These are phyloP conservation scores for Musca vetustissima DNA, from an alignment of 1,140 invertebrate species.

Conservation along the genomic window DNA sequence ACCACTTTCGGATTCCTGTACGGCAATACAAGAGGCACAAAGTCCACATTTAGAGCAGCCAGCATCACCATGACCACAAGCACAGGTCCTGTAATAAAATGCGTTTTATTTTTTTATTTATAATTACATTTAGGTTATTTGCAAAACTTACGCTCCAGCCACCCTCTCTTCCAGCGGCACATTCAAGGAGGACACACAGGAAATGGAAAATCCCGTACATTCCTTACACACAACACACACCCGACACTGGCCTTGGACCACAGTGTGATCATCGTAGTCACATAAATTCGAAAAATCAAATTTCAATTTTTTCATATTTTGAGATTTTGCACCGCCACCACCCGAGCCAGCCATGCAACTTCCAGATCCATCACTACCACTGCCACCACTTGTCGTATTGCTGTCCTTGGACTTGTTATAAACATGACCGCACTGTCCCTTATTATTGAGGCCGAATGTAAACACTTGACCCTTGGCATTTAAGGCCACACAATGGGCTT, in stretches of 20 bases:
- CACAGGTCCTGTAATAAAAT: constrained; percentile 74
- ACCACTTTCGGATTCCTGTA: constrained; percentile 50
- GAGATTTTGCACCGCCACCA: constrained; percentile 5
- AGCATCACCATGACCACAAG: constrained; percentile 92
- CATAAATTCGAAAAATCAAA: constrained; percentile 49
- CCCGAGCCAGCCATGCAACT: neutral
- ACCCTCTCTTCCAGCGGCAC: constrained; percentile 68
- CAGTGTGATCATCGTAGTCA: constrained; percentile 52
- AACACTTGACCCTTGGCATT: constrained; percentile 88
- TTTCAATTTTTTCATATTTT: constrained; percentile 37
- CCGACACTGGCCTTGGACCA: constrained; percentile 52
- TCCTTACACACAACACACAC: constrained; percentile 85
- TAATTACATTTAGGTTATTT: neutral
- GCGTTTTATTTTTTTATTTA: neutral
- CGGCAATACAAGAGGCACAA: constrained; percentile 74
- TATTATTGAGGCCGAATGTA: constrained; percentile 97
- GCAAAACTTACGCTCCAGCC: constrained; percentile 79
- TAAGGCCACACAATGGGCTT: constrained; percentile 89
- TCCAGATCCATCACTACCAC: neutral
- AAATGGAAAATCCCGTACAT: constrained; percentile 89
- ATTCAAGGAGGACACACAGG: constrained; percentile 77
- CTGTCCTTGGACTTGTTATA: constrained; percentile 68
- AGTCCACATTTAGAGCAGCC: constrained; percentile 91
- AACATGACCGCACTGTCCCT: constrained; percentile 94
- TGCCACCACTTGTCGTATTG: constrained; percentile 36